Evolutionary conservation across 2,888 invertebrate genomes (phyloP).

Genomic region (Sarcophaga subvicina): DNA sequence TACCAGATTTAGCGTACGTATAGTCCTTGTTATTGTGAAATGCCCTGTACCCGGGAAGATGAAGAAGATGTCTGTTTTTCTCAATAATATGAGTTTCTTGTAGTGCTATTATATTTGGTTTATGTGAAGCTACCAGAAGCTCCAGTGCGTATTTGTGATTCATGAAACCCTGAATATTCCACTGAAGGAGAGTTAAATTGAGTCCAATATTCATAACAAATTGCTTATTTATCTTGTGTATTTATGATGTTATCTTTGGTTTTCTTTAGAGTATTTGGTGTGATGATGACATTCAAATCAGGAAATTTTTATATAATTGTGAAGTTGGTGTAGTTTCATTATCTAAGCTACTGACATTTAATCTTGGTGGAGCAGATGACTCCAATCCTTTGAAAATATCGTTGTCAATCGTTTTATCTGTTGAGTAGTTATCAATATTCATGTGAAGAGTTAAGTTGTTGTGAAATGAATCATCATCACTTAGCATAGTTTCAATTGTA

Average conservation of each 20-base stretch:
- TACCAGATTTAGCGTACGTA: conserved; percentile 11
- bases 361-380: conserved; percentile 11
- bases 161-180: conserved; percentile 18
- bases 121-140: conserved; percentile 16
- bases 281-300: conserved; percentile 30
- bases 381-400: conserved; percentile 19
- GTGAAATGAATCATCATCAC: neutral
- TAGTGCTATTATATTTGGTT: conserved; percentile 18
- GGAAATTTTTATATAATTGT: conserved; percentile 23
- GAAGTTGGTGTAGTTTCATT: conserved; percentile 30
- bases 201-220: conserved; percentile 21
- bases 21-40: conserved; percentile 20
- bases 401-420: neutral
- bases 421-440: conserved; percentile 31
- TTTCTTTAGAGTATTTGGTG: conserved; percentile 19
- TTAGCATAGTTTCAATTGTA: neutral
- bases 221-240: neutral
- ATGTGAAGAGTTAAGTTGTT: neutral
- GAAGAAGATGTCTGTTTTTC: conserved; percentile 2
- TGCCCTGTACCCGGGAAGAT: conserved; percentile 16
- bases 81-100: conserved; percentile 13
- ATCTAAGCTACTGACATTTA: neutral
- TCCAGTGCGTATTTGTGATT: conserved; percentile 16
- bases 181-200: conserved; percentile 28
- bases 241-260: neutral